These are phyloP conservation scores for Sinonovacula constricta DNA, from an alignment of 1,140 invertebrate species.

Conservation along the genomic window DNA sequence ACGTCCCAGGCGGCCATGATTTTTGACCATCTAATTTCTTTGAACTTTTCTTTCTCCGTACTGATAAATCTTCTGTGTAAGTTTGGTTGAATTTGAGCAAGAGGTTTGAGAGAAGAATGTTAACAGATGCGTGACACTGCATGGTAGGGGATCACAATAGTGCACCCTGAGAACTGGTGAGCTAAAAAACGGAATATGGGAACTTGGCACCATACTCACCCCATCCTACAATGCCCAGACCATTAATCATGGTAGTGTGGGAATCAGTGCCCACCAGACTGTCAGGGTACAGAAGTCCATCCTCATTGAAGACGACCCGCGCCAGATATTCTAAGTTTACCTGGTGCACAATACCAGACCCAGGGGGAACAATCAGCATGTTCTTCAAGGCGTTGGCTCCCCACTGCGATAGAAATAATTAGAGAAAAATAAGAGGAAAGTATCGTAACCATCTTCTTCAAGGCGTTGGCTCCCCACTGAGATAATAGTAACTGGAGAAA, in stretches of 20 bases:
- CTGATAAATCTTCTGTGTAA: too few species aligned
- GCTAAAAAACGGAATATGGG: too few species aligned
- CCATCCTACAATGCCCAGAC: conserved; percentile 86
- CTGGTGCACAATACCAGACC: conserved; percentile 98
- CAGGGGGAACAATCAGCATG: conserved; percentile 98
- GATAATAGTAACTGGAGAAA: conserved; percentile 23
- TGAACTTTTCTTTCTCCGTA: too few species aligned
- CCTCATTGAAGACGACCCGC: conserved; percentile 92
- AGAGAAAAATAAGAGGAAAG: neutral
- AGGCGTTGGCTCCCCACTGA: conserved; percentile 96
- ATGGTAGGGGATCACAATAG: too few species aligned
- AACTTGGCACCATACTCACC: too few species aligned
- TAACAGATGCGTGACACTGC: too few species aligned
- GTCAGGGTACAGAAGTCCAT: conserved; percentile 90
- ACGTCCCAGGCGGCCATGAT: too few species aligned
- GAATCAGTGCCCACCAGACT: conserved; percentile 99
- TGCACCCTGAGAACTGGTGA: too few species aligned
- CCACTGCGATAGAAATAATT: conserved; percentile 84
- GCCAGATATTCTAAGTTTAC: conserved; percentile 98
- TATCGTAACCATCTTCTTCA: conserved; percentile 91
- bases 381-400: conserved; percentile 96
- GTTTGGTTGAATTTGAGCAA: too few species aligned
- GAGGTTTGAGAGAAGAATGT: too few species aligned
- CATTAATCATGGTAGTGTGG: conserved; percentile 99
- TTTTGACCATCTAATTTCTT: too few species aligned